phyloP scores from a whole-genome alignment of 2,797 vertebrate genomes.

The Liparis tanakae region DNA sequence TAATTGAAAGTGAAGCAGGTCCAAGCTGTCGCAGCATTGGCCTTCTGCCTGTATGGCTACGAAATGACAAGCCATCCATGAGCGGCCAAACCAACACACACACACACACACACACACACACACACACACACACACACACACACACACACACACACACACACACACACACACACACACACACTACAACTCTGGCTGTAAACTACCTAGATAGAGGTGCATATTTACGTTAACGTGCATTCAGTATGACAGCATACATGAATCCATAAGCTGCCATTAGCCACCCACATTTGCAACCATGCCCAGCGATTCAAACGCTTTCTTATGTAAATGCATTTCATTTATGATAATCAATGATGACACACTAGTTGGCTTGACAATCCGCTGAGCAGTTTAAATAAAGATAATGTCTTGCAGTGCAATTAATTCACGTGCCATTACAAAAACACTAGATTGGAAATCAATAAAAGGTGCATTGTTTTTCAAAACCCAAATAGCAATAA shows the following conservation, averaged over 20 bases:
- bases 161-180: too few species aligned
- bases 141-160: too few species aligned
- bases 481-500: neutral
- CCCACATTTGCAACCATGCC: neutral
- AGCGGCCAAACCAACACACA: conserved; percentile 11
- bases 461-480: too few species aligned
- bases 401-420: neutral
- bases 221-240: neutral
- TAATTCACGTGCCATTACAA: neutral
- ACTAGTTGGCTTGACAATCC: neutral
- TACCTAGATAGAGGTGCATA: neutral
- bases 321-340: neutral
- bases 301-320: neutral
- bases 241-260: neutral
- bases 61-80: conserved; percentile 23
- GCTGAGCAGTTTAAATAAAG: neutral
- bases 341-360: neutral
- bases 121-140: too few species aligned
- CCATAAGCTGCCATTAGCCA: neutral
- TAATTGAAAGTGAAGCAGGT: conserved; percentile 67
- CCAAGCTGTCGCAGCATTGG: conserved; percentile 53
- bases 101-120: too few species aligned
- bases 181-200: neutral
- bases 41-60: conserved; percentile 30
- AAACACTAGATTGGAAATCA: neutral